A percentile compares a stretch with the other conserved stretches of the same genome.
Conservation (phyloP, 2,797 vertebrate species). For the Harpagifer antarcticus region DNA sequence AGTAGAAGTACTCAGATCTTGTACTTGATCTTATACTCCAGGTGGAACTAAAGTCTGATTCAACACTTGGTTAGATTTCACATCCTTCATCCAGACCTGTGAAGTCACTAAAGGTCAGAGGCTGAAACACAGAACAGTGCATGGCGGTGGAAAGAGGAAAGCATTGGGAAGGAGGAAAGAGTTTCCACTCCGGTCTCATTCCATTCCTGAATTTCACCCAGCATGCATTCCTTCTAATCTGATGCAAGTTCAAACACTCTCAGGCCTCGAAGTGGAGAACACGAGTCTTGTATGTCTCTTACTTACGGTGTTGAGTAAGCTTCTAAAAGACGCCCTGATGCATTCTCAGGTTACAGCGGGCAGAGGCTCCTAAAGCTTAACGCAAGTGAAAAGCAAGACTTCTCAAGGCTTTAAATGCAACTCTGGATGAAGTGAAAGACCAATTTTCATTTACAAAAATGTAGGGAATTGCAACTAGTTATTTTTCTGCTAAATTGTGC, state of each 20-base stretch:
- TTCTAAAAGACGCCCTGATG: not conserved
- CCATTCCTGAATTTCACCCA: slow-evolving; percentile 40
- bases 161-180: slow-evolving; percentile 2
- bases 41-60: no score
- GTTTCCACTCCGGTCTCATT: slow-evolving; percentile 27
- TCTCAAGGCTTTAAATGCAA: no score
- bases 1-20: no score
- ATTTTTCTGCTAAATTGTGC: no score
- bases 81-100: not conserved
- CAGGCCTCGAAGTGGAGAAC: slow-evolving; percentile 19
- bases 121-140: slow-evolving; percentile 14
- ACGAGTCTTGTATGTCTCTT: not conserved
- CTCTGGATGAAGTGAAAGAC: no score
- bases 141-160: not conserved
- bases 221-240: slow-evolving; percentile 62
- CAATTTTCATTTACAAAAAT: no score
- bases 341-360: slow-evolving; percentile 19
- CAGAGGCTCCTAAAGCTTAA: not conserved
- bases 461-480: no score
- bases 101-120: slow-evolving; percentile 48
- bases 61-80: no score
- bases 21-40: no score
- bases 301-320: not conserved
- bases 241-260: slow-evolving; percentile 69
- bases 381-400: no score